Percentiles rank a stretch among this genome's conserved stretches.
These are phyloP conservation scores for Rotaria macrura DNA, from an alignment of 2,888 invertebrate genomes.

Conservation along the genomic window DNA sequence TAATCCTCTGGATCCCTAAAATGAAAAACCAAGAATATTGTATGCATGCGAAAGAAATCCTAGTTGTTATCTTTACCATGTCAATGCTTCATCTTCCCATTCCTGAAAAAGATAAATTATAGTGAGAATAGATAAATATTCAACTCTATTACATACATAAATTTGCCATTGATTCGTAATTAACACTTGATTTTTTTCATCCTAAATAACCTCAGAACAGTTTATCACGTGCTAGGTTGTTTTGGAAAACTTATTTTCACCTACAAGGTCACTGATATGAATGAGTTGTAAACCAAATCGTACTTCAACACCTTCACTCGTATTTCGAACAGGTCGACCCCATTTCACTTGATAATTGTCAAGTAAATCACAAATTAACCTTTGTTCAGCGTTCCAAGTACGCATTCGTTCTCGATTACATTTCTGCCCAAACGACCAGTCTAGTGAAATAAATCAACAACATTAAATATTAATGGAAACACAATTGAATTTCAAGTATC, in stretches of 20 bases:
- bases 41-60: background rate
- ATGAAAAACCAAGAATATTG: background rate
- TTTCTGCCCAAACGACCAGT: background rate
- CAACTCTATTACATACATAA: slow-evolving; percentile 16
- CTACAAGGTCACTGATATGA: slow-evolving; percentile 31
- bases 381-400: slow-evolving; percentile 21
- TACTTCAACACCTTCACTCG: slow-evolving; percentile 29
- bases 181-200: slow-evolving; percentile 34
- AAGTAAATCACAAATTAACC: slow-evolving; percentile 29
- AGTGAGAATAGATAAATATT: background rate
- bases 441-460: background rate
- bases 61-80: background rate
- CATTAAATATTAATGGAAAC: background rate
- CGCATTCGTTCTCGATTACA: background rate
- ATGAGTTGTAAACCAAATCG: slow-evolving; percentile 30
- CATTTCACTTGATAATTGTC: slow-evolving; percentile 32
- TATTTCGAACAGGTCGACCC: slow-evolving; percentile 30
- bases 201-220: background rate
- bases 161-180: slow-evolving; percentile 31
- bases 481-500: background rate
- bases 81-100: background rate
- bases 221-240: no score
- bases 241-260: background rate
- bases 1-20: slow-evolving; percentile 24
- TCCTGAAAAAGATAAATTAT: background rate